Evolutionary conservation across 2,113 vertebrate genomes (phyloP).

Genomic region (Scartelaos histophorus): DNA sequence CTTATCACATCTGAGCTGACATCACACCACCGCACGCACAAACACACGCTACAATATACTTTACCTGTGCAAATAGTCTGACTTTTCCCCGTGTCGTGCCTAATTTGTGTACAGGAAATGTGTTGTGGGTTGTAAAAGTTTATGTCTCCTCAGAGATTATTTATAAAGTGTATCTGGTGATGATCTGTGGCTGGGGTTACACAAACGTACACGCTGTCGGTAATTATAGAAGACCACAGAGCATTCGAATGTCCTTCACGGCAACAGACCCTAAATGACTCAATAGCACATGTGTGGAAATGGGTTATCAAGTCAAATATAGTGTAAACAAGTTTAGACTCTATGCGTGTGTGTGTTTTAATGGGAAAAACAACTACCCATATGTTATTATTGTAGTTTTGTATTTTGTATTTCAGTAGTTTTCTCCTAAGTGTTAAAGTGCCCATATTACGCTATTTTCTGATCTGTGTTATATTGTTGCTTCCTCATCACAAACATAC

Average conservation of each 20-base stretch:
- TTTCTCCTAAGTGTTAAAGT: too few species aligned
- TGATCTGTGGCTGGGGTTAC: slow-evolving; percentile 46
- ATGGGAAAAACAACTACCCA: too few species aligned
- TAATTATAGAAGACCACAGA: slow-evolving; percentile 47
- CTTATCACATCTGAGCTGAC: not conserved
- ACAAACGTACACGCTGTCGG: slow-evolving; percentile 48
- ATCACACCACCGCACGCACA: not conserved
- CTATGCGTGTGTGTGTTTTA: too few species aligned
- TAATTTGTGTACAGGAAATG: slow-evolving; percentile 1
- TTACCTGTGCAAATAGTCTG: not conserved
- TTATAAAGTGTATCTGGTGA: slow-evolving; percentile 49
- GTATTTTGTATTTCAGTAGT: too few species aligned
- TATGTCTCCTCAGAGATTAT: slow-evolving; percentile 46
- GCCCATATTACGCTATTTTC: too few species aligned
- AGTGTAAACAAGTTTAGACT: too few species aligned
- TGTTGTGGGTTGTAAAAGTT: slow-evolving; percentile 29
- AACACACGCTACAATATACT: too few species aligned
- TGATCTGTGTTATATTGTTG: too few species aligned
- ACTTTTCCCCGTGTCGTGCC: not conserved
- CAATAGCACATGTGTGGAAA: not conserved
- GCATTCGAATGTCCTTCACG: not conserved
- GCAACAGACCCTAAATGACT: not conserved
- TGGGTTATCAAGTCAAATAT: not conserved
- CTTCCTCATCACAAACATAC: too few species aligned
- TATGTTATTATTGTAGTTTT: too few species aligned